Conservation (phyloP, 2,113 vertebrate genomes). For the Tautogolabrus adspersus region DNA sequence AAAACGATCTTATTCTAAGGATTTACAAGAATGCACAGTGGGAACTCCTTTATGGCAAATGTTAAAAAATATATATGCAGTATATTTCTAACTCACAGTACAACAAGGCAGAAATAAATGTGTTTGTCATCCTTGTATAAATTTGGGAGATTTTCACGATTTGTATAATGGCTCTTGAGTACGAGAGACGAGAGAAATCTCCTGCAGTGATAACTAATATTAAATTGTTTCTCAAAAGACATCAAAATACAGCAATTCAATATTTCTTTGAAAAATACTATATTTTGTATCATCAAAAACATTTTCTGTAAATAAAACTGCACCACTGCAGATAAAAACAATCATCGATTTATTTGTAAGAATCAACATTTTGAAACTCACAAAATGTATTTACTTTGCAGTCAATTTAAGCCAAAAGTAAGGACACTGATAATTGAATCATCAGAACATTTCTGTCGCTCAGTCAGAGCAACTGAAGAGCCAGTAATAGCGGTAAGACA, state of each 20-base stretch:
- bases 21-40: too few relatives aligned
- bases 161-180: not conserved
- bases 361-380: not conserved
- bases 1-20: too few relatives aligned
- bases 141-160: too few relatives aligned
- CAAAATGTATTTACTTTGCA: constrained; percentile 60
- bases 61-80: too few relatives aligned
- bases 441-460: constrained; percentile 85
- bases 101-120: too few relatives aligned
- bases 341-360: not conserved
- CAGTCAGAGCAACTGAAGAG: constrained; percentile 89
- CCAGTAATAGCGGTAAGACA: constrained; percentile 89
- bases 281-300: too few relatives aligned
- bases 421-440: constrained; percentile 84
- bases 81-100: too few relatives aligned
- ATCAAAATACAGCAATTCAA: not conserved
- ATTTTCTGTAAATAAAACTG: too few relatives aligned
- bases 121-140: too few relatives aligned
- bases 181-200: not conserved
- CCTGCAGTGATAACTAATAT: not conserved
- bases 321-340: not conserved
- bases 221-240: not conserved
- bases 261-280: not conserved
- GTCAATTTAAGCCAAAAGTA: constrained; percentile 21
- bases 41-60: too few relatives aligned